These are phyloP conservation scores for Scaptomyza tumidula DNA, from an alignment of 2,888 invertebrate species.

Conservation along the genomic window DNA sequence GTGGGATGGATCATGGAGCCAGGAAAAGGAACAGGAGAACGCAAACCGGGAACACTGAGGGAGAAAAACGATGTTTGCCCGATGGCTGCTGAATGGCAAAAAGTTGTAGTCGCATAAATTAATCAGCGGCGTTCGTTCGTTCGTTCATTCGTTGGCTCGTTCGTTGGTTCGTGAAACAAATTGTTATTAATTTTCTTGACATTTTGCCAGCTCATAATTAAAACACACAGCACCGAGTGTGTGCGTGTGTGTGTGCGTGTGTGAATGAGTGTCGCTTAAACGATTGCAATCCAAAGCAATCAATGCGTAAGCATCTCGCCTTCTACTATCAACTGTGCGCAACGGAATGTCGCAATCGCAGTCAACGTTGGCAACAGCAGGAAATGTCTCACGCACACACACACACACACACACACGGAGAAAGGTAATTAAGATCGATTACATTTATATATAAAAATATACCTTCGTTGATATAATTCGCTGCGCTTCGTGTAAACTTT, in stretches of 20 bases:
- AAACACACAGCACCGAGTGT: constrained; percentile 20
- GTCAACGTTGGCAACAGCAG: constrained; percentile 6
- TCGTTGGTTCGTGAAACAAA: constrained; percentile 39
- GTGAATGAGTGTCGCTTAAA: constrained; percentile 51
- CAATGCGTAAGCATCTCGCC: constrained; percentile 44
- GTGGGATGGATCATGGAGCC: not conserved
- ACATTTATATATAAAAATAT: constrained; percentile 9
- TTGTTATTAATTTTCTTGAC: constrained; percentile 70
- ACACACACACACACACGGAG: constrained; percentile 1
- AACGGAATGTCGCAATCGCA: not conserved
- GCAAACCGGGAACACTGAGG: constrained; percentile 5
- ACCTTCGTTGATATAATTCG: constrained; percentile 3
- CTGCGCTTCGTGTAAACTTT: constrained; percentile 31
- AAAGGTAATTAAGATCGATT: constrained; percentile 68
- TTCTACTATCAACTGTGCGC: constrained; percentile 19
- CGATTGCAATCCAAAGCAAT: constrained; percentile 70
- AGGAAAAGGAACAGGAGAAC: no score
- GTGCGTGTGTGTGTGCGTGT: constrained; percentile 14
- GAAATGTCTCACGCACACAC: constrained; percentile 27
- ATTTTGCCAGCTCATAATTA: constrained; percentile 59
- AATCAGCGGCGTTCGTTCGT: constrained; percentile 33
- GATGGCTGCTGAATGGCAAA: constrained; percentile 30
- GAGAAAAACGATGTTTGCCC: constrained; percentile 19
- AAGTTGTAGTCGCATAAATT: constrained; percentile 61
- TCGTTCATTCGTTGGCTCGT: not conserved